These are phyloP conservation scores for Doryteuthis pealeii DNA, from an alignment of 1,140 invertebrate species.

Conservation along the genomic window DNA sequence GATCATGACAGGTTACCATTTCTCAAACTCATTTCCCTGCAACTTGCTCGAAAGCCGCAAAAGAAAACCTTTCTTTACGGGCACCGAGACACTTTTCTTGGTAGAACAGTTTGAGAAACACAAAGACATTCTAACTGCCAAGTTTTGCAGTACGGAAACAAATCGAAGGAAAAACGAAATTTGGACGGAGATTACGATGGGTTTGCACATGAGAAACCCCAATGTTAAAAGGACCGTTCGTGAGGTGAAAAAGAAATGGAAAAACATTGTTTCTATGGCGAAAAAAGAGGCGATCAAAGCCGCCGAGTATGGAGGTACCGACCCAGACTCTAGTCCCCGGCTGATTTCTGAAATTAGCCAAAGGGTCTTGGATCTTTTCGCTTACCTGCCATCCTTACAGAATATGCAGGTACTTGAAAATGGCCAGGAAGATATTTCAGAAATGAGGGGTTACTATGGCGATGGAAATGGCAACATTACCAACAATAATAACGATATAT, in stretches of 20 bases:
- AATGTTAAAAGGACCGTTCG: neutral
- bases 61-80: conserved; percentile 10
- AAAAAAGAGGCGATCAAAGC: neutral
- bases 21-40: neutral
- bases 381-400: conserved; percentile 4
- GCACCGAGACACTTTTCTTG: neutral
- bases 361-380: conserved; percentile 7
- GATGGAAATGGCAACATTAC: neutral
- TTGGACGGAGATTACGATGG: neutral
- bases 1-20: neutral
- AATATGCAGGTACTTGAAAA: neutral
- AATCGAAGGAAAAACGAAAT: conserved; percentile 11
- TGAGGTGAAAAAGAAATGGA: conserved; percentile 11
- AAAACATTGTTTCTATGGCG: conserved; percentile 11
- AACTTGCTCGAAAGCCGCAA: neutral
- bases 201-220: neutral
- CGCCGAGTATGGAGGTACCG: neutral
- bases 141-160: neutral
- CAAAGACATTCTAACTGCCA: neutral
- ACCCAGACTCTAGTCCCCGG: neutral
- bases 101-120: conserved; percentile 8
- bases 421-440: neutral
- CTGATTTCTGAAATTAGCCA: conserved; percentile 3
- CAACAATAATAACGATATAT: neutral
- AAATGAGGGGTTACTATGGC: conserved; percentile 8